phyloP scores from a whole-genome alignment of 2,888 invertebrate genomes.

The Limnephilus marmoratus region DNA sequence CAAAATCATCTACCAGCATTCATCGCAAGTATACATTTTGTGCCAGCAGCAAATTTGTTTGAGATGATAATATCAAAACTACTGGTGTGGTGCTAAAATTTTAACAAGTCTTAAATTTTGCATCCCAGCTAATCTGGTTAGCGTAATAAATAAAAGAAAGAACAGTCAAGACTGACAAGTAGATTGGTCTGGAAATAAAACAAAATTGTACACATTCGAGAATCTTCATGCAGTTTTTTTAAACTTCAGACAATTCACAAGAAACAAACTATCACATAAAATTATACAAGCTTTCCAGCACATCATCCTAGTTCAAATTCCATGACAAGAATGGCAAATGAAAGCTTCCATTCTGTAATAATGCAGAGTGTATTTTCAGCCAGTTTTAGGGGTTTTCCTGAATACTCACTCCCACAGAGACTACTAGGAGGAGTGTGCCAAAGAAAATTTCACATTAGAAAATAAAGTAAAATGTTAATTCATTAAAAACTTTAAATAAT shows the following conservation, averaged over 20 bases:
- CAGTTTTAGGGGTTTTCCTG: background rate
- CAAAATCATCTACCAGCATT: background rate
- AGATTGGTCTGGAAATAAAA: background rate
- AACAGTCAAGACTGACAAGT: background rate
- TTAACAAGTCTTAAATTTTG: background rate
- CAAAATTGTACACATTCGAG: background rate
- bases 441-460: background rate
- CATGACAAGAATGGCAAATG: background rate
- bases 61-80: background rate
- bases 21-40: background rate
- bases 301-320: background rate
- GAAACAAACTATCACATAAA: background rate
- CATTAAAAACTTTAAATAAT: background rate
- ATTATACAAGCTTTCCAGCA: background rate
- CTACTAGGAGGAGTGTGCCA: background rate
- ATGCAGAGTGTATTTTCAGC: background rate
- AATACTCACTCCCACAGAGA: background rate
- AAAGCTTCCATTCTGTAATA: background rate
- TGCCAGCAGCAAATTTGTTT: background rate
- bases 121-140: background rate
- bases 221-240: background rate
- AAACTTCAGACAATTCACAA: background rate
- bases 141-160: background rate
- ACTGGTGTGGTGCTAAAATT: background rate
- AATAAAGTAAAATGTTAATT: slow-evolving; percentile 2